Conservation (phyloP, 2,113 vertebrate genomes). For the Strigops habroptila region DNA sequence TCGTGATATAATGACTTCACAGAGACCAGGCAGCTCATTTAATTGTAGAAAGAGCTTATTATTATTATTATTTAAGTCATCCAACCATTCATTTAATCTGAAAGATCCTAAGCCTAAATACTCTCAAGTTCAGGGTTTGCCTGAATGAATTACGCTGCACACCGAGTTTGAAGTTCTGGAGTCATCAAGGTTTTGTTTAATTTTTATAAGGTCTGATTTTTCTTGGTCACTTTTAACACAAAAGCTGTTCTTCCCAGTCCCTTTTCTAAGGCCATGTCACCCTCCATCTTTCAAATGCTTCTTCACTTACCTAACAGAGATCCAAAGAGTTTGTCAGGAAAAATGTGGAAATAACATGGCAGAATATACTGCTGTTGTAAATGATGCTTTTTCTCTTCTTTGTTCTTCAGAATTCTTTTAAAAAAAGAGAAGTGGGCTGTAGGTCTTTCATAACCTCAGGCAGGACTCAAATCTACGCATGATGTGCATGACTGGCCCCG, state of each 20-base stretch:
- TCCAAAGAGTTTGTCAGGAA: background rate
- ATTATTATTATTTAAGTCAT: background rate
- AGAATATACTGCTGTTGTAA: background rate
- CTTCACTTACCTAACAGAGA: background rate
- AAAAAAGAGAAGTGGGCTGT: background rate
- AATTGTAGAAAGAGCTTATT: background rate
- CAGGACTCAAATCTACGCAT: background rate
- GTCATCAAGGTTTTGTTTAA: background rate
- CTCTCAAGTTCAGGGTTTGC: background rate
- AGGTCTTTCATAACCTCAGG: conserved; percentile 25
- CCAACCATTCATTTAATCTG: background rate
- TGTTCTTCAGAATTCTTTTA: background rate
- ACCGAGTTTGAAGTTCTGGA: background rate
- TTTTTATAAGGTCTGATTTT: background rate
- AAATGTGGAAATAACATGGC: background rate
- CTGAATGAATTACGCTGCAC: background rate
- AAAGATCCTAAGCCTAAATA: background rate
- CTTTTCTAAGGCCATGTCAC: background rate
- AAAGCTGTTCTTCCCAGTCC: background rate
- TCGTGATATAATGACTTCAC: background rate
- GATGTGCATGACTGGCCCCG: background rate
- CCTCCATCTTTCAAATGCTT: background rate
- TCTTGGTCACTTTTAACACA: background rate
- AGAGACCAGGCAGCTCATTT: background rate
- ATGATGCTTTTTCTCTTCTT: background rate